Percentiles rank a stretch among this genome's conserved stretches.
These are phyloP conservation scores for Lysandra bellargus DNA, from an alignment of 2,888 invertebrate genomes.

Conservation along the genomic window DNA sequence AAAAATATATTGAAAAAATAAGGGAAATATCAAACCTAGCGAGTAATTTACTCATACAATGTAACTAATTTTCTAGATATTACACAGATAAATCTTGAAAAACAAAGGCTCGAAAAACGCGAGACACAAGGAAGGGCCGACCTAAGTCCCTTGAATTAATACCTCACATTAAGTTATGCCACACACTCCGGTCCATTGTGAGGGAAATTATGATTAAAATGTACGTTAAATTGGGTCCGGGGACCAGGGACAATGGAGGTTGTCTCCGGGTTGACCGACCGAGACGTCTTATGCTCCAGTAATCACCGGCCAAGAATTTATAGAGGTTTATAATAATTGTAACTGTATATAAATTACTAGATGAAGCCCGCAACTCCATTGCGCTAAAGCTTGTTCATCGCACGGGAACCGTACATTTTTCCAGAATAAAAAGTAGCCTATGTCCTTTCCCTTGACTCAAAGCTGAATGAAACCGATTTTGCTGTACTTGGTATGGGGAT, in stretches of 20 bases:
- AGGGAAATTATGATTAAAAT: conserved; percentile 29
- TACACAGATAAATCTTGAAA: conserved; percentile 19
- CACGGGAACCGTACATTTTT: too few relatives aligned
- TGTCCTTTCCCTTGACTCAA: too few relatives aligned
- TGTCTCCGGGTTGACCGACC: conserved; percentile 8
- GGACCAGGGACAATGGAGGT: background rate
- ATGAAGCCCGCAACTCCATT: too few relatives aligned
- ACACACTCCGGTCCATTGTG: conserved; percentile 26
- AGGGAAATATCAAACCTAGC: background rate
- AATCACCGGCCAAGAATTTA: background rate
- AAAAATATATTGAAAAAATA: too few relatives aligned
- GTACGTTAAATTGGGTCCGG: conserved; percentile 7
- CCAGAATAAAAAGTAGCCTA: too few relatives aligned
- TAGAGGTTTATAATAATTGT: background rate
- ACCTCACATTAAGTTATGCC: conserved; percentile 46
- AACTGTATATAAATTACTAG: background rate
- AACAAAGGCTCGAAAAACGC: conserved; percentile 6
- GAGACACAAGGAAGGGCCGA: background rate
- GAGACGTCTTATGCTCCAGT: conserved; percentile 9
- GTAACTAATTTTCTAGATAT: background rate
- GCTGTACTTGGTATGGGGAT: too few relatives aligned
- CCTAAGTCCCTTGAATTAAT: conserved; percentile 47
- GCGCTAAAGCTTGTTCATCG: too few relatives aligned
- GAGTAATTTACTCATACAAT: background rate
- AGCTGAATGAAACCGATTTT: too few relatives aligned